Conservation (phyloP, 2,888 invertebrate species). For the Prostheceraeus crozeri region DNA sequence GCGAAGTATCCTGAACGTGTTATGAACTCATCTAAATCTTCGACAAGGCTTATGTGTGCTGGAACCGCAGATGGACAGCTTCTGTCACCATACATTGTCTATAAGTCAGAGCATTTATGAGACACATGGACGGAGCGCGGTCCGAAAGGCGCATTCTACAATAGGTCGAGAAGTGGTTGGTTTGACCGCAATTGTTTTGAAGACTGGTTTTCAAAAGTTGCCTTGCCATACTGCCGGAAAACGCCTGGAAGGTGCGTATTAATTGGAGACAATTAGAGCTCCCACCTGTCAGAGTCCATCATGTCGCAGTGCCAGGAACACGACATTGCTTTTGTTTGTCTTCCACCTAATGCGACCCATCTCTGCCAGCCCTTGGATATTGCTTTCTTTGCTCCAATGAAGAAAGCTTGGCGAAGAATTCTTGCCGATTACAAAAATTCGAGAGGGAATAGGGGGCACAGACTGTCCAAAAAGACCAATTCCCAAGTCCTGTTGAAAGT, state of each 20-base stretch:
- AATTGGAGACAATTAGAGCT: constrained; percentile 53
- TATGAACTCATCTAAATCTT: constrained; percentile 48
- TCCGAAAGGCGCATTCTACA: constrained; percentile 51
- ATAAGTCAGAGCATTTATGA: constrained; percentile 55
- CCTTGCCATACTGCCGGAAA: constrained; percentile 44
- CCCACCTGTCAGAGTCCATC: constrained; percentile 46
- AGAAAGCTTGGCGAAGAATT: constrained; percentile 43
- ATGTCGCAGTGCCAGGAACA: constrained; percentile 47
- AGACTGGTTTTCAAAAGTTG: constrained; percentile 47
- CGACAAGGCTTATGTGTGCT: constrained; percentile 51
- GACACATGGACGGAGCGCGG: constrained; percentile 55
- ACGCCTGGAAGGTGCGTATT: constrained; percentile 48
- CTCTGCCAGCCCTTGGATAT: constrained; percentile 52
- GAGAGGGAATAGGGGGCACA: no score
- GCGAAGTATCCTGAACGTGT: constrained; percentile 51
- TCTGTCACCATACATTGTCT: constrained; percentile 55
- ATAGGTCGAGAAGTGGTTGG: constrained; percentile 51
- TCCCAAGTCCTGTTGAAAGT: no score
- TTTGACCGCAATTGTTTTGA: constrained; percentile 45
- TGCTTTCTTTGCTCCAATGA: constrained; percentile 48
- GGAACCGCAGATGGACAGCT: constrained; percentile 50
- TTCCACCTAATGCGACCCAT: constrained; percentile 51
- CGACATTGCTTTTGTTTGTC: constrained; percentile 50
- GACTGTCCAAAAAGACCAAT: no score
- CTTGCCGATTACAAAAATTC: constrained; percentile 17